phyloP scores from a whole-genome alignment of 2,888 invertebrate species.

The Dendrolimus houi region DNA sequence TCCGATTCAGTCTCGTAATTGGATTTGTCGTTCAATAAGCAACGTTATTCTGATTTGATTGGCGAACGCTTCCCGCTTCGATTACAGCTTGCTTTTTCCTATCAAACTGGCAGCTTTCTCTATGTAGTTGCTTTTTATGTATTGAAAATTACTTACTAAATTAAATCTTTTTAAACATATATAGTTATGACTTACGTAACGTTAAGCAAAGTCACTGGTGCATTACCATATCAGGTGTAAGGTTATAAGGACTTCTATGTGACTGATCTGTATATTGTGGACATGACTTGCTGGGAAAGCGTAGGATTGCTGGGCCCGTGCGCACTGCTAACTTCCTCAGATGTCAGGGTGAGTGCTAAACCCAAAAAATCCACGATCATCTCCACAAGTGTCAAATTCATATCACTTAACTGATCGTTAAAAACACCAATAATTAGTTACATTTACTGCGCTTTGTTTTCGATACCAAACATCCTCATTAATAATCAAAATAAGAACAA shows the following conservation, averaged over 20 bases:
- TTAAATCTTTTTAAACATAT: slow-evolving; percentile 16
- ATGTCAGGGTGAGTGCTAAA: slow-evolving; percentile 62
- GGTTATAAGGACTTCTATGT: slow-evolving; percentile 21
- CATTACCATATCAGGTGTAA: slow-evolving; percentile 46
- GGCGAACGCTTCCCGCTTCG: slow-evolving; percentile 68
- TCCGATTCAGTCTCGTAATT: slow-evolving; percentile 74
- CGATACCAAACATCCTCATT: background rate
- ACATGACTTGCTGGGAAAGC: slow-evolving; percentile 75
- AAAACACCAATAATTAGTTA: too few relatives aligned
- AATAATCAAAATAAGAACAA: too few relatives aligned
- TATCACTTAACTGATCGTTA: too few relatives aligned
- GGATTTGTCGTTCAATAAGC: slow-evolving; percentile 70
- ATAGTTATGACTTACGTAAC: slow-evolving; percentile 56
- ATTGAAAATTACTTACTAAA: slow-evolving; percentile 29
- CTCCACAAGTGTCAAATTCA: background rate
- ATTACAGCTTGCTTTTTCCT: slow-evolving; percentile 60
- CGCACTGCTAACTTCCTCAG: slow-evolving; percentile 67
- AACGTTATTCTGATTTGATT: slow-evolving; percentile 65
- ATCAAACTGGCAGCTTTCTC: slow-evolving; percentile 50
- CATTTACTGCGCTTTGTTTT: background rate
- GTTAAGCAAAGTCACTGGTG: slow-evolving; percentile 46
- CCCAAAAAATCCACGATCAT: slow-evolving; percentile 8
- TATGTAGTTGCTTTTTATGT: slow-evolving; percentile 50
- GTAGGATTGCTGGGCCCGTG: slow-evolving; percentile 72
- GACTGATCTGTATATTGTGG: slow-evolving; percentile 34